A percentile compares a stretch with the other conserved stretches of the same genome.
These are phyloP conservation scores for Pitta sordida DNA, from an alignment of 2,113 vertebrate genomes.

Conservation along the genomic window DNA sequence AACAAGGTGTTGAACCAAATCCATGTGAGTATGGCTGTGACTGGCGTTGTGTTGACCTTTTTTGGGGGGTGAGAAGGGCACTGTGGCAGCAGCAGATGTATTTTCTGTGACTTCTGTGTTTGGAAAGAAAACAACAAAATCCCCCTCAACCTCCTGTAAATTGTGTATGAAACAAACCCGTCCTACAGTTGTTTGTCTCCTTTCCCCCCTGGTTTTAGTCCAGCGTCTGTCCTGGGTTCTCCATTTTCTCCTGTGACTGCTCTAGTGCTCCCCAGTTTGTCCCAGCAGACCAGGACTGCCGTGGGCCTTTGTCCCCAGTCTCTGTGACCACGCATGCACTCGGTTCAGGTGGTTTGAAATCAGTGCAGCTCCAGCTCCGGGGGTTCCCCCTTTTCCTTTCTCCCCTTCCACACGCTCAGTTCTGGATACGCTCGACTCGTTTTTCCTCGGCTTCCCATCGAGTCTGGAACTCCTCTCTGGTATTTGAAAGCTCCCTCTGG, in stretches of 20 bases:
- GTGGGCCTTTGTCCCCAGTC: slow-evolving; percentile 46
- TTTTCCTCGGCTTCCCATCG: slow-evolving; percentile 57
- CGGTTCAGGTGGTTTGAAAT: slow-evolving; percentile 56
- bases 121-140: neutral
- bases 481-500: slow-evolving; percentile 42
- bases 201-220: slow-evolving; percentile 67
- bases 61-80: neutral
- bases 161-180: slow-evolving; percentile 71
- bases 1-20: slow-evolving; percentile 1
- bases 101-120: slow-evolving; percentile 68
- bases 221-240: slow-evolving; percentile 65
- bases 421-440: slow-evolving; percentile 39
- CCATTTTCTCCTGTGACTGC: slow-evolving; percentile 59
- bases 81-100: slow-evolving; percentile 70
- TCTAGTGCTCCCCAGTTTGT: slow-evolving; percentile 31
- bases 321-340: slow-evolving; percentile 67
- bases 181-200: slow-evolving; percentile 60
- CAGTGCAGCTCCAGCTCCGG: slow-evolving; percentile 46
- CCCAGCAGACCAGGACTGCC: slow-evolving; percentile 52
- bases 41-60: neutral
- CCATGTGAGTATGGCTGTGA: slow-evolving; percentile 31
- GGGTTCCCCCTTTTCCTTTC: slow-evolving; percentile 49
- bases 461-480: slow-evolving; percentile 45
- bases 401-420: slow-evolving; percentile 47
- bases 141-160: slow-evolving; percentile 63